A percentile compares a stretch with the other conserved stretches of the same genome.
Evolutionary conservation across 2,888 invertebrate genomes (phyloP).

Genomic region (Xestia xanthographa): DNA sequence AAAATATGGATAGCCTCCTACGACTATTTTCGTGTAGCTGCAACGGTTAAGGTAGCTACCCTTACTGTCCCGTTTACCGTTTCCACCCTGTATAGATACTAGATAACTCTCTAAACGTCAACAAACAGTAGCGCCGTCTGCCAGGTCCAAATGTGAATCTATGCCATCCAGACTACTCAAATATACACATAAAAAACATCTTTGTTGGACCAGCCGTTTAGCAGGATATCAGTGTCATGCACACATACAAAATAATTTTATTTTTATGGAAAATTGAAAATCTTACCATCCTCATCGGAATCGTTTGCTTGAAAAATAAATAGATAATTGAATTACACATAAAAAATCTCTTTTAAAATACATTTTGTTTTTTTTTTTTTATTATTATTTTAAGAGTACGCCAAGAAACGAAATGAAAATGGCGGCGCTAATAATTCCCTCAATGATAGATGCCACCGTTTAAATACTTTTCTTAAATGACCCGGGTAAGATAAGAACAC

Average conservation of each 20-base stretch:
- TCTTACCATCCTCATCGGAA: too few species aligned
- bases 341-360: background rate
- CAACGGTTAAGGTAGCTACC: too few species aligned
- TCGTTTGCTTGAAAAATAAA: conserved; percentile 44
- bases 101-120: background rate
- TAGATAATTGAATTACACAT: background rate
- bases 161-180: background rate
- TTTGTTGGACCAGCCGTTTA: background rate
- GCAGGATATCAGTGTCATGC: background rate
- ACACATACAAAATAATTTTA: background rate
- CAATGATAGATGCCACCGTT: background rate
- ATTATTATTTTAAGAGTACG: too few species aligned
- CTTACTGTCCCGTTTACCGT: too few species aligned
- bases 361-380: background rate
- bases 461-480: background rate
- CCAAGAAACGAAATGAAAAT: background rate
- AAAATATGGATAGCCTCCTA: too few species aligned
- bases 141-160: background rate
- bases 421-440: background rate
- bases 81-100: background rate
- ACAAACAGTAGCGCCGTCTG: background rate
- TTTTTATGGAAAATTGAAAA: too few species aligned
- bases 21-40: too few species aligned
- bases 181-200: background rate
- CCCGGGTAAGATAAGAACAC: background rate